A percentile compares a stretch with the other conserved stretches of the same genome.
Conservation (phyloP, 1,140 invertebrate genomes). For the Pseudobourletiella spinata region DNA sequence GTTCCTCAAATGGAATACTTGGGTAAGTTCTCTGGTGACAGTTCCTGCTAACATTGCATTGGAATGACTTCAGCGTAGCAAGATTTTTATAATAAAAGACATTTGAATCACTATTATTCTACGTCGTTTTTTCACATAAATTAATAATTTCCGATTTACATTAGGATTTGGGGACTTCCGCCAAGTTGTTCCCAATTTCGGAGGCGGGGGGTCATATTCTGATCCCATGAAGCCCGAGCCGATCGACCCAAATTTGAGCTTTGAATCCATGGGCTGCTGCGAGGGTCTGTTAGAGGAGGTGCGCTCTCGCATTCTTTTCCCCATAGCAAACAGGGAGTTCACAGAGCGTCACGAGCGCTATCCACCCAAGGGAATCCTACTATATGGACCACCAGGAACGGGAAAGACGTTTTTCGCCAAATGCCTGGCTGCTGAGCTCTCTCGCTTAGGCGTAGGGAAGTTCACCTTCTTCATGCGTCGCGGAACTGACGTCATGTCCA, state of each 20-base stretch:
- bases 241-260: not conserved
- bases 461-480: constrained; percentile 50
- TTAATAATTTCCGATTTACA: no score
- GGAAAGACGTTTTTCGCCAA: constrained; percentile 56
- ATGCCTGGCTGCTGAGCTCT: constrained; percentile 48
- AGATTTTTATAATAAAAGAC: no score
- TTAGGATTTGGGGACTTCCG: no score
- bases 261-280: not conserved
- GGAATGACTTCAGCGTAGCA: no score
- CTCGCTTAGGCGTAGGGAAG: not conserved
- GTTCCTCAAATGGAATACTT: not conserved
- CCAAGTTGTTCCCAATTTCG: no score
- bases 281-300: not conserved
- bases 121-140: no score
- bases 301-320: not conserved
- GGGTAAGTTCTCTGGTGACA: no score
- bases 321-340: not conserved
- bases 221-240: no score
- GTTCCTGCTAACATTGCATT: no score
- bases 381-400: constrained; percentile 28
- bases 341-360: not conserved
- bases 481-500: constrained; percentile 49
- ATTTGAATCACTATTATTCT: no score
- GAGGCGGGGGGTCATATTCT: no score
- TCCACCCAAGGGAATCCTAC: constrained; percentile 1